These are phyloP conservation scores for Mythimna pallens DNA, from an alignment of 2,888 invertebrate species.

Conservation along the genomic window DNA sequence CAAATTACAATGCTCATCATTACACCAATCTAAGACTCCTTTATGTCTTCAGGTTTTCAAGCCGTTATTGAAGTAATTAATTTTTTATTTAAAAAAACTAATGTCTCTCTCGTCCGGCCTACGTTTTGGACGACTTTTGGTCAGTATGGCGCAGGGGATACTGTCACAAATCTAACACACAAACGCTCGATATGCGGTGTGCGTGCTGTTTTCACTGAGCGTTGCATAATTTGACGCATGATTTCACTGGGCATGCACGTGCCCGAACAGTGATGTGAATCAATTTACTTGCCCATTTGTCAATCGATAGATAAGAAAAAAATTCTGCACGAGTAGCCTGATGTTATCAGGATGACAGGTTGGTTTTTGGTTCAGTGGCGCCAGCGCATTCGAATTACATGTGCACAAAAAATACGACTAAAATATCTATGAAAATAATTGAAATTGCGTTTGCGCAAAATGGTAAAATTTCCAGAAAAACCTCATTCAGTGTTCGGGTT, in stretches of 20 bases:
- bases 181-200: slow-evolving; percentile 65
- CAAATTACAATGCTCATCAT: slow-evolving; percentile 13
- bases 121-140: slow-evolving; percentile 34
- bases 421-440: not conserved
- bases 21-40: slow-evolving; percentile 10
- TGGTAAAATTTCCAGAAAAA: not conserved
- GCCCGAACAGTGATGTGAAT: slow-evolving; percentile 63
- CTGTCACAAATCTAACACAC: slow-evolving; percentile 65
- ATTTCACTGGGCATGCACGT: slow-evolving; percentile 69
- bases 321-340: slow-evolving; percentile 18
- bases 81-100: not conserved
- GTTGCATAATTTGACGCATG: slow-evolving; percentile 81
- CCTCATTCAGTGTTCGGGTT: not conserved
- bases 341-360: slow-evolving; percentile 31
- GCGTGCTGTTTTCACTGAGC: slow-evolving; percentile 76
- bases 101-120: slow-evolving; percentile 13
- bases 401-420: not conserved
- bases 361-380: slow-evolving; percentile 24
- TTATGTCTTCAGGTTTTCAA: slow-evolving; percentile 2
- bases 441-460: not conserved
- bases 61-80: slow-evolving; percentile 26
- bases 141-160: slow-evolving; percentile 43
- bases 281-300: slow-evolving; percentile 62
- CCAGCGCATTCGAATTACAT: not conserved
- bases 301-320: slow-evolving; percentile 56